A percentile compares a stretch with the other conserved stretches of the same genome.
phyloP scores from a whole-genome alignment of 2,113 vertebrate species.

The Ageneiosus marmoratus region DNA sequence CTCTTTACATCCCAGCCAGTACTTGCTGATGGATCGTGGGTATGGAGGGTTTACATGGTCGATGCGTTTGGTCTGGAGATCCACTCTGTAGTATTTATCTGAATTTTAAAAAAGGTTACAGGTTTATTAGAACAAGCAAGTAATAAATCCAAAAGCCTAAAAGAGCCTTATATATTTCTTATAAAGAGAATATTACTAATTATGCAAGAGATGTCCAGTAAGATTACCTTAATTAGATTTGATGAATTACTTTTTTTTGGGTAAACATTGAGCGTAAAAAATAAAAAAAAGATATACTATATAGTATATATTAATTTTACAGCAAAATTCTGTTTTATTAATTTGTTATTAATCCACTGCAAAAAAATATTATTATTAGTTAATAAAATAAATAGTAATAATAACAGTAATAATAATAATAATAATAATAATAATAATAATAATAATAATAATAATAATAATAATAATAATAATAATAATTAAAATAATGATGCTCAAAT shows the following conservation, averaged over 20 bases:
- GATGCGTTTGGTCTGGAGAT: slow-evolving; percentile 81
- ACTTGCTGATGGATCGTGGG: slow-evolving; percentile 87
- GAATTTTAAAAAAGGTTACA: slow-evolving; percentile 1
- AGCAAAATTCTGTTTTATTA: too few species aligned
- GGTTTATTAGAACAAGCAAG: background rate
- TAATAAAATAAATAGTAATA: too few species aligned
- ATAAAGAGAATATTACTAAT: background rate
- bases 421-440: too few species aligned
- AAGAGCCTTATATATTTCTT: background rate
- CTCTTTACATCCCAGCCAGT: slow-evolving; percentile 86
- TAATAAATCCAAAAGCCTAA: background rate
- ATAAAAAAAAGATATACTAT: background rate
- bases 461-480: too few species aligned
- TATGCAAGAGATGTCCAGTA: background rate
- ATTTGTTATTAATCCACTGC: too few species aligned
- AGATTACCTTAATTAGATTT: background rate
- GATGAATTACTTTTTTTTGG: background rate
- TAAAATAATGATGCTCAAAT: too few species aligned
- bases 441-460: too few species aligned
- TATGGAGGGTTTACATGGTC: slow-evolving; percentile 80
- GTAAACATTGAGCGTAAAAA: background rate
- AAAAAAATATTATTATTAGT: too few species aligned
- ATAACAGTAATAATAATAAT: too few species aligned
- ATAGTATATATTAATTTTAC: background rate
- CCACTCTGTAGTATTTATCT: slow-evolving; percentile 93